Base-by-base conservation (phyloP, 2,888 invertebrate genomes). In the Macaria notata region DNA sequence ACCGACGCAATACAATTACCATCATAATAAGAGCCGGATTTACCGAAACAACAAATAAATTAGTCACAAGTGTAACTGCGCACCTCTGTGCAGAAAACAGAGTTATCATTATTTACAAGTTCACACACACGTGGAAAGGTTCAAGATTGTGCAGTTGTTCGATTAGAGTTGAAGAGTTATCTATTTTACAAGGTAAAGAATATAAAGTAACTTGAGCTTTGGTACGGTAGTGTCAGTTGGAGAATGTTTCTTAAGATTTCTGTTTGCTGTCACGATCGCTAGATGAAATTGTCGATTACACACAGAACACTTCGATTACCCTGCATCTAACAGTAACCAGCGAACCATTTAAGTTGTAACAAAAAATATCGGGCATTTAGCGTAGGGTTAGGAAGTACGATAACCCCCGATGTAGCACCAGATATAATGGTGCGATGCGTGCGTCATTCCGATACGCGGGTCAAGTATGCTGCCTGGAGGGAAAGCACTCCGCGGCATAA, bases 361-460 rank as follows among this genome's bases (percentile, higher is more conserved):
- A 36, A 36, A 36, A 36, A 36, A 36, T 6, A 36, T 36, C 7
- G 33, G 4, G 33, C 33, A 36, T 0, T 7, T 36, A 36, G 19
- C 19, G 19, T 19, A 19, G 19, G 19, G 19, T 41, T 41, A 41
- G 41, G 0, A 8, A 9, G 8, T n/a, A 42, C 54, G 69, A 68
- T 68, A 69, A 69, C 68, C 65, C 60, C 30, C 45, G 57, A 38
- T 60, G 47, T 52, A 60, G 43, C 58, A 2, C 51, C 48, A 45
- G 49, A 57, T 55, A 60, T n/a, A n/a, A n/a, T 61, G 57, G 62
- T 51, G 56, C 61, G 64, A 64, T 54, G 53, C 59, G 41, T 56
- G 61, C 66, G 70, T 64, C 65, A 69, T 43, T 41, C 52, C 5
- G 39, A 49, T 31, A 51, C 38, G 3, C 38, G 33, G 60, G 60